A percentile compares a stretch with the other conserved stretches of the same genome.
These are phyloP conservation scores for Stigmatopora nigra DNA, from an alignment of 2,113 vertebrate species.

Conservation along the genomic window DNA sequence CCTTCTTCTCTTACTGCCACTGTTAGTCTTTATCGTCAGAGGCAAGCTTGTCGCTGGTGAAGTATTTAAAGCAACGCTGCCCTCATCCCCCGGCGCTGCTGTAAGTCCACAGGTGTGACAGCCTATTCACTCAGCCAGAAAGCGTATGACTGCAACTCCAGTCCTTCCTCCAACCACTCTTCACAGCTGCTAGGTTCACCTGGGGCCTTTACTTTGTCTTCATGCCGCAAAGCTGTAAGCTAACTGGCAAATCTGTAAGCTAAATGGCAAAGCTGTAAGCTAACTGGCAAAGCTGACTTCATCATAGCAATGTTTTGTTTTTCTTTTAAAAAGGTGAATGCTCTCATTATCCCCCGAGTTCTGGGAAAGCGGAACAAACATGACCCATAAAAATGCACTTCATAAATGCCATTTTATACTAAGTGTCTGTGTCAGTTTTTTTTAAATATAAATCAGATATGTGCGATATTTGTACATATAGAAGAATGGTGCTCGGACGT, in stretches of 20 bases:
- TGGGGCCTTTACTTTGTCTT: neutral
- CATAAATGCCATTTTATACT: no score
- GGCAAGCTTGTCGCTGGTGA: conserved; percentile 43
- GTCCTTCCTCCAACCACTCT: neutral
- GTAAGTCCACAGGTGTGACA: conserved; percentile 28
- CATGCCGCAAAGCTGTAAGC: neutral
- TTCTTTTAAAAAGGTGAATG: neutral
- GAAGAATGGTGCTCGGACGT: no score
- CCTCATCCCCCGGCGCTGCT: conserved; percentile 22
- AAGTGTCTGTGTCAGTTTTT: no score
- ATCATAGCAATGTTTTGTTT: neutral
- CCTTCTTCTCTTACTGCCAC: conserved; percentile 33
- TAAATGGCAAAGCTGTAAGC: neutral
- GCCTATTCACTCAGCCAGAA: conserved; percentile 19
- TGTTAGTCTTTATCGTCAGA: conserved; percentile 52
- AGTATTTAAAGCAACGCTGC: conserved; percentile 35
- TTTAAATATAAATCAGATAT: no score
- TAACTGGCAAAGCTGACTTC: neutral
- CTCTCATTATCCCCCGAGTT: neutral
- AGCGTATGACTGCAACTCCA: conserved; percentile 1
- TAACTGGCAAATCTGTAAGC: neutral
- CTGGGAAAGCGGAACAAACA: neutral
- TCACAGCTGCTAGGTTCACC: neutral
- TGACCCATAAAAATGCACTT: neutral
- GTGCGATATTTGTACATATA: no score